phyloP scores from a whole-genome alignment of 2,888 invertebrate genomes.

The Diachrysia chrysitis region DNA sequence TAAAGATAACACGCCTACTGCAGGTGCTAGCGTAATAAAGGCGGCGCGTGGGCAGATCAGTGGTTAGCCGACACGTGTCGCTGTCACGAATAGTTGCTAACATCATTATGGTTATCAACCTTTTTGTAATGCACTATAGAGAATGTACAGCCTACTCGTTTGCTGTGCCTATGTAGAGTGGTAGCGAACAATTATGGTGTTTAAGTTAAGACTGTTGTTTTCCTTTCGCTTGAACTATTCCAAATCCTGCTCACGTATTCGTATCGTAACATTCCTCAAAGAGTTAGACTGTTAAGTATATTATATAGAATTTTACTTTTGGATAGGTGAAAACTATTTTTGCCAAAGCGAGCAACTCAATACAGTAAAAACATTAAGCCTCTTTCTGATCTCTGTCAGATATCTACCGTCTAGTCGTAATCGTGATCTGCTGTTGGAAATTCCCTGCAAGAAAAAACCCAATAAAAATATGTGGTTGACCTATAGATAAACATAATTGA shows the following conservation, averaged over 20 bases:
- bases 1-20: constrained; percentile 32
- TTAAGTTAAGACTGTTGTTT: neutral
- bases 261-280: too few species aligned
- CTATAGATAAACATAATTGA: neutral
- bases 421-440: neutral
- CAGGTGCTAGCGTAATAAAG: constrained; percentile 40
- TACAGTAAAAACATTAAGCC: too few species aligned
- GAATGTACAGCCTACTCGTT: neutral
- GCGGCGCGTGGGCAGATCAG: constrained; percentile 48
- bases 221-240: neutral
- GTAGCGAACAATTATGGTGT: too few species aligned
- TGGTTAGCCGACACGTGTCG: constrained; percentile 37
- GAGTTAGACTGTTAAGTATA: too few species aligned
- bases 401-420: neutral
- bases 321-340: too few species aligned
- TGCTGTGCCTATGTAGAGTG: neutral
- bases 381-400: neutral
- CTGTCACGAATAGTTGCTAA: constrained; percentile 24
- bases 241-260: too few species aligned
- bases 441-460: neutral
- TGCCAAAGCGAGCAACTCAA: too few species aligned
- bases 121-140: constrained; percentile 17
- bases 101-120: constrained; percentile 42
- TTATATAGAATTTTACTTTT: too few species aligned
- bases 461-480: neutral